A percentile compares a stretch with the other conserved stretches of the same genome.
phyloP scores from a whole-genome alignment of 1,140 invertebrate genomes.

The Hycleus cichorii region DNA sequence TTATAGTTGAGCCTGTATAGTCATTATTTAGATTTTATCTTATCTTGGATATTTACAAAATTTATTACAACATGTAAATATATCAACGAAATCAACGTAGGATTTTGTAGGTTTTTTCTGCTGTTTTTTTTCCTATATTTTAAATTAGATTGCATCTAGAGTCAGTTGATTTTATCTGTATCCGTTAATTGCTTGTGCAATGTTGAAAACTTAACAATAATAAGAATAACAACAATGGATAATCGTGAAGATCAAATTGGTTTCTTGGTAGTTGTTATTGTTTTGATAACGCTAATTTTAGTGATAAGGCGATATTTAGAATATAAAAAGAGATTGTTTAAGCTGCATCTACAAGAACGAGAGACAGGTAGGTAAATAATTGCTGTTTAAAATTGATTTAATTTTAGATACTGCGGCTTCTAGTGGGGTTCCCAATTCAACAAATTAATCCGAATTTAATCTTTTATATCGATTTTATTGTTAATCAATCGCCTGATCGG shows the following conservation, averaged over 20 bases:
- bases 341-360: conserved; percentile 2
- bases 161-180: not conserved
- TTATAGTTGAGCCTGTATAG: too few species aligned
- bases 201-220: not conserved
- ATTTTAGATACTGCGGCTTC: not conserved
- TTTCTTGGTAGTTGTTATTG: conserved; percentile 8
- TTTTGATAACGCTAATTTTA: conserved; percentile 4
- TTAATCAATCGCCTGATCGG: too few species aligned
- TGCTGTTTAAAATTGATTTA: not conserved
- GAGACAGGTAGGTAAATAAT: conserved; percentile 5
- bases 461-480: too few species aligned
- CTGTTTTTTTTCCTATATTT: not conserved
- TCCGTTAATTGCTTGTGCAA: not conserved
- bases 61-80: not conserved
- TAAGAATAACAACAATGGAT: conserved; percentile 6
- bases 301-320: conserved; percentile 4
- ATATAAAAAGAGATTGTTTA: conserved; percentile 3
- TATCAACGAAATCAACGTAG: not conserved
- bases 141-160: not conserved
- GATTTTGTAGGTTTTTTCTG: conserved; percentile 1
- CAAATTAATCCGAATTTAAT: too few species aligned
- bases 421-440: too few species aligned
- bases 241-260: conserved; percentile 12
- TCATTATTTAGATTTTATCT: too few species aligned
- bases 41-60: not conserved